These are phyloP conservation scores for Steinernema carpocapsae DNA, from an alignment of 2,888 invertebrate species.

Conservation along the genomic window DNA sequence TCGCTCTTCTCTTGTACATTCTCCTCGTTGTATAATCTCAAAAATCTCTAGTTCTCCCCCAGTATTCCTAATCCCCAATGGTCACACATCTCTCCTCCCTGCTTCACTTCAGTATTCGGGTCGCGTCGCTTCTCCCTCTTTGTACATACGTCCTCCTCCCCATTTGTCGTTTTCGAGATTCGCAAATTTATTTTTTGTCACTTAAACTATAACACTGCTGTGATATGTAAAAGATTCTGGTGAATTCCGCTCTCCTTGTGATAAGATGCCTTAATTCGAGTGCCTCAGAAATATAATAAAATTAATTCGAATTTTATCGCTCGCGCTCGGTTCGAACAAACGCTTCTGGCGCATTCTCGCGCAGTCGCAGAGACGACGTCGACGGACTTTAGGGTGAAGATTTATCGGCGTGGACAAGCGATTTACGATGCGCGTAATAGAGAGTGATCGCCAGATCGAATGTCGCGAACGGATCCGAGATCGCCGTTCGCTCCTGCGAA, in stretches of 20 bases:
- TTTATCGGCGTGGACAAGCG: conserved; percentile 6
- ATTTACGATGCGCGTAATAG: conserved; percentile 29
- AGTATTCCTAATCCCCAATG: conserved; percentile 1
- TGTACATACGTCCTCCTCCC: background rate
- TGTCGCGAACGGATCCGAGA: conserved; percentile 1
- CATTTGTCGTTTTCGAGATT: conserved; percentile 4
- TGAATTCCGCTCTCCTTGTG: conserved; percentile 22
- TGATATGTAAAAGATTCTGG: conserved; percentile 22
- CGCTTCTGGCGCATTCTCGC: conserved; percentile 3
- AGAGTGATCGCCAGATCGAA: conserved; percentile 24
- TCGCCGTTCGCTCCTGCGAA: background rate
- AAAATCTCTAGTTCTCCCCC: conserved; percentile 25
- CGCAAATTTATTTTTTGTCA: background rate
- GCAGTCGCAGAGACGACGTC: too few relatives aligned
- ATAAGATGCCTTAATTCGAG: background rate
- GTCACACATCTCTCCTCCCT: conserved; percentile 18
- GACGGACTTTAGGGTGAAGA: background rate
- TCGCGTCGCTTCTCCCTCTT: conserved; percentile 17
- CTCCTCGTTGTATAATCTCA: conserved; percentile 2
- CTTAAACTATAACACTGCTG: too few relatives aligned
- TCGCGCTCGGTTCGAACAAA: background rate
- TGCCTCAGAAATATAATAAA: conserved; percentile 26
- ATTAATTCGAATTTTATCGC: conserved; percentile 22
- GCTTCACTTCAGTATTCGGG: conserved; percentile 4
- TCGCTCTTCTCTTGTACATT: background rate